Conservation (phyloP, 2,797 vertebrate genomes). For the Diceros bicornis region DNA sequence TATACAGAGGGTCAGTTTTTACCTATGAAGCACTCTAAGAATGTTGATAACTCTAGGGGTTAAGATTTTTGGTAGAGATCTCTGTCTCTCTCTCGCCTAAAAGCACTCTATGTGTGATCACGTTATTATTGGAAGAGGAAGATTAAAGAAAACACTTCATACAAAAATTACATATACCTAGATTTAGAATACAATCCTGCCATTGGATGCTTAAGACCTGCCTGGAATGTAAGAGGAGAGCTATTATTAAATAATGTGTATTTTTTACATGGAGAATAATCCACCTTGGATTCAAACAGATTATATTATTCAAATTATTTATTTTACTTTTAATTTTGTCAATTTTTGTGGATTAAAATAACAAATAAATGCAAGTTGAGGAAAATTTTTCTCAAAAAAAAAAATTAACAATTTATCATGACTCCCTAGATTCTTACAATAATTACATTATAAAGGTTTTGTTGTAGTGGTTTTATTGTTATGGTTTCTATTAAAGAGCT, state of each 20-base stretch:
- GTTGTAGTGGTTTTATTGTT: not conserved
- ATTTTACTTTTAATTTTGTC: not conserved
- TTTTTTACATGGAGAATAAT: not conserved
- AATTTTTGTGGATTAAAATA: conserved; percentile 33
- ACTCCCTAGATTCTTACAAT: not conserved
- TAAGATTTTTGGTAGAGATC: not conserved
- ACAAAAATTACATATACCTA: not conserved
- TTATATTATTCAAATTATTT: not conserved
- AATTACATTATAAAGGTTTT: conserved; percentile 7
- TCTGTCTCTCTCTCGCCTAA: not conserved
- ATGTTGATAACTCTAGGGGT: not conserved
- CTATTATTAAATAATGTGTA: not conserved
- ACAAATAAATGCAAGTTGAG: not conserved
- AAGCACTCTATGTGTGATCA: not conserved
- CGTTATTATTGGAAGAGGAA: not conserved
- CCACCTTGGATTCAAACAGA: not conserved
- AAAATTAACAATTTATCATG: not conserved
- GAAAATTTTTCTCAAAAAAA: not conserved
- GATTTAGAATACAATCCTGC: not conserved
- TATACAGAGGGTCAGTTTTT: not conserved
- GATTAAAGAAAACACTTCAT: not conserved
- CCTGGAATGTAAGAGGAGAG: not conserved
- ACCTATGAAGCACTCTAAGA: not conserved
- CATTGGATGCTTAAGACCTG: not conserved
- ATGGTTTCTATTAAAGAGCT: not conserved